phyloP scores from a whole-genome alignment of 2,797 vertebrate species.

The Neoniphon sammara region DNA sequence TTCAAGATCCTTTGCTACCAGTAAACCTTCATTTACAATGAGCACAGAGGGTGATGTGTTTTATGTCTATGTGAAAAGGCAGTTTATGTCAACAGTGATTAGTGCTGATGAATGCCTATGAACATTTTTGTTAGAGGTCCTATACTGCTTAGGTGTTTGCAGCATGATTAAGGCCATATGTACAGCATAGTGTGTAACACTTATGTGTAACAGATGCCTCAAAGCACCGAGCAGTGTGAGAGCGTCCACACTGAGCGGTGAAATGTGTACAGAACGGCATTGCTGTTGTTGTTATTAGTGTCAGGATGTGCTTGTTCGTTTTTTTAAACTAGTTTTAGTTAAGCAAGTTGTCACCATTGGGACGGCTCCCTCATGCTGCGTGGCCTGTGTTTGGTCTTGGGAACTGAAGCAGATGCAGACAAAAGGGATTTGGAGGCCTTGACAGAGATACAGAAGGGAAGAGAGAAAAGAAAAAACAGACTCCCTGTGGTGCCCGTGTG shows the following conservation, averaged over 20 bases:
- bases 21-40: slow-evolving; percentile 69
- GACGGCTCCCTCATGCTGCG: slow-evolving; percentile 52
- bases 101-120: slow-evolving; percentile 79
- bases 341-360: slow-evolving; percentile 67
- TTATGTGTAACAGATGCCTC: slow-evolving; percentile 75
- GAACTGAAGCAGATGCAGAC: slow-evolving; percentile 80
- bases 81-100: slow-evolving; percentile 80
- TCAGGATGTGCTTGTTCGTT: slow-evolving; percentile 35
- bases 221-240: slow-evolving; percentile 49
- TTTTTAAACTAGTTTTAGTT: slow-evolving; percentile 50
- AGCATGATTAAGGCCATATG: slow-evolving; percentile 78
- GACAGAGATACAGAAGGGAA: slow-evolving; percentile 73
- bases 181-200: slow-evolving; percentile 61
- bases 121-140: slow-evolving; percentile 72
- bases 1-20: slow-evolving; percentile 54
- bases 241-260: slow-evolving; percentile 33
- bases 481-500: slow-evolving; percentile 76
- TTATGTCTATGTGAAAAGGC: slow-evolving; percentile 79
- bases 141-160: slow-evolving; percentile 65
- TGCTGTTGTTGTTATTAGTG: slow-evolving; percentile 40
- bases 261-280: slow-evolving; percentile 49
- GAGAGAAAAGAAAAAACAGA: slow-evolving; percentile 71
- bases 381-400: slow-evolving; percentile 78
- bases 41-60: slow-evolving; percentile 70
- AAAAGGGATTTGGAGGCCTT: slow-evolving; percentile 73